Conservation (phyloP, 2,797 vertebrate species). For the Xenops minutus region DNA sequence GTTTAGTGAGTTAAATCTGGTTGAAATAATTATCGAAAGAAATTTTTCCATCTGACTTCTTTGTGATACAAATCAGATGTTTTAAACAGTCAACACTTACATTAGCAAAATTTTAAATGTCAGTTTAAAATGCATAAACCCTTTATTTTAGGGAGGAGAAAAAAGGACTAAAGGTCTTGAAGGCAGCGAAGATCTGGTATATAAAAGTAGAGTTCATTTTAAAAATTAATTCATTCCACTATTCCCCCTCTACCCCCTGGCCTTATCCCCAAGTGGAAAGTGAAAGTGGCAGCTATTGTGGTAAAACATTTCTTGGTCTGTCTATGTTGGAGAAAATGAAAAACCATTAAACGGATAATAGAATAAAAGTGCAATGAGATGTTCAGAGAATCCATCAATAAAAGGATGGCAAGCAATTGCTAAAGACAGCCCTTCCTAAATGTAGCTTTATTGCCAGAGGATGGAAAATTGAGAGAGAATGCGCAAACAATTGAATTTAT, state of each 20-base stretch:
- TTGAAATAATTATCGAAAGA: background rate
- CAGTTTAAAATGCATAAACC: background rate
- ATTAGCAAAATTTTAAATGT: background rate
- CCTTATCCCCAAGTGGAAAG: background rate
- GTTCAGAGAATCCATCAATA: conserved; percentile 65
- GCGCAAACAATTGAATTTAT: conserved; percentile 69
- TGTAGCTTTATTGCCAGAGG: conserved; percentile 57
- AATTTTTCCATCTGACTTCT: background rate
- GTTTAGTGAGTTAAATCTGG: background rate
- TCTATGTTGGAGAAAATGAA: conserved; percentile 63
- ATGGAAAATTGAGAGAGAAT: conserved; percentile 52
- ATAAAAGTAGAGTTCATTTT: background rate
- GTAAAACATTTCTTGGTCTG: conserved; percentile 14
- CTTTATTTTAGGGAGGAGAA: background rate
- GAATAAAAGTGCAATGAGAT: conserved; percentile 60
- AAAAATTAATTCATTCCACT: background rate
- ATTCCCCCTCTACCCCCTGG: background rate
- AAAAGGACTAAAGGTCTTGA: background rate
- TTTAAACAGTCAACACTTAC: background rate
- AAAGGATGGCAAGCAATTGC: conserved; percentile 58
- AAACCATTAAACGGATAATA: conserved; percentile 65
- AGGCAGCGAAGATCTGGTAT: background rate
- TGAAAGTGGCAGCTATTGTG: conserved; percentile 19
- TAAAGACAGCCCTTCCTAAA: conserved; percentile 63
- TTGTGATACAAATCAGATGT: background rate